Evolutionary conservation across 2,888 invertebrate species (phyloP).

Genomic region (Temnothorax ravouxi): DNA sequence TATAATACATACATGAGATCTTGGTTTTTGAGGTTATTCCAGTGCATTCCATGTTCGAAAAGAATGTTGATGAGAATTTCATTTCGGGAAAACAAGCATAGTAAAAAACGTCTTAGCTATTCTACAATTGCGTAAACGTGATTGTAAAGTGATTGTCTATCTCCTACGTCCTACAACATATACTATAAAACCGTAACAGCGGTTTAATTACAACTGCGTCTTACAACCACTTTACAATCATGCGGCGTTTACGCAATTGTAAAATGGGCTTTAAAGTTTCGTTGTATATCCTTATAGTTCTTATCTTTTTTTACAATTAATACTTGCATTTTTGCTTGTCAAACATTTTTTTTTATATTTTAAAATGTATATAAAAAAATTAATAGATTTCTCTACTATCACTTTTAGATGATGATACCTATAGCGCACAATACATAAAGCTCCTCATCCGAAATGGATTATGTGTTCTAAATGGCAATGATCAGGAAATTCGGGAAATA

Average conservation of each 20-base stretch:
- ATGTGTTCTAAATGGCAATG: background rate
- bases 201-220: too few species aligned
- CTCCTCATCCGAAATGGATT: background rate
- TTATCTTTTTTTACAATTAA: background rate
- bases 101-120: too few species aligned
- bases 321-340: background rate
- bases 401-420: constrained; percentile 3
- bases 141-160: too few species aligned
- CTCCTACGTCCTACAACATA: too few species aligned
- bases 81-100: too few species aligned
- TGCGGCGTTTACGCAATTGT: too few species aligned
- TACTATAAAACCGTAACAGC: too few species aligned
- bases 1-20: background rate
- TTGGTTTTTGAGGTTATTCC: constrained; percentile 11
- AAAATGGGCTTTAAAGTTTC: too few species aligned
- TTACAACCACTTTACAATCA: too few species aligned
- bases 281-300: too few species aligned
- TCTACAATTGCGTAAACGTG: too few species aligned
- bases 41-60: background rate
- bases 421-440: background rate
- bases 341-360: constrained; percentile 1
- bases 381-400: constrained; percentile 5
- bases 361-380: constrained; percentile 16
- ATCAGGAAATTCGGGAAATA: constrained; percentile 15
- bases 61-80: constrained; percentile 10